phyloP scores from a whole-genome alignment of 2,113 vertebrate species.

The Catharus bicknelli region DNA sequence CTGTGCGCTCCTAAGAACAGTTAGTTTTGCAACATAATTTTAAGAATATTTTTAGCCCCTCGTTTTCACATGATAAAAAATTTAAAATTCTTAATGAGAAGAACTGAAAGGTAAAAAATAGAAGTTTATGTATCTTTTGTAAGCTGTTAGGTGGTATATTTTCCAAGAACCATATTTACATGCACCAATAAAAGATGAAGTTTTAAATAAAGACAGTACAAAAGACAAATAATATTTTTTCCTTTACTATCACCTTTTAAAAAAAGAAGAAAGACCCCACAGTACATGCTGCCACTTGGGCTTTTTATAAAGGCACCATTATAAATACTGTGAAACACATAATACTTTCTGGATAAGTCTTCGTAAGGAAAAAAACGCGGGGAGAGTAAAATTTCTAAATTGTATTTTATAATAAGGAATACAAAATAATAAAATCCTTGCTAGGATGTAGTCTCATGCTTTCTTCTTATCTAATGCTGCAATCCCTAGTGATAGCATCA shows the following conservation, averaged over 20 bases:
- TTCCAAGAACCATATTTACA: background rate
- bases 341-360: background rate
- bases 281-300: background rate
- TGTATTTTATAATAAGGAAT: background rate
- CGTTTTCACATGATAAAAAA: background rate
- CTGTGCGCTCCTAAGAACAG: background rate
- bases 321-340: background rate
- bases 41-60: background rate
- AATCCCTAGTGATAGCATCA: slow-evolving; percentile 5
- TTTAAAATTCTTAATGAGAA: background rate
- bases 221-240: background rate
- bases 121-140: background rate
- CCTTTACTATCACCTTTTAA: background rate
- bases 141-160: background rate
- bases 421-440: background rate
- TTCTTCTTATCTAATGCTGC: slow-evolving; percentile 22
- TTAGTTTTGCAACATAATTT: background rate
- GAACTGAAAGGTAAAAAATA: background rate
- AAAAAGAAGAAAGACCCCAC: background rate
- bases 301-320: background rate
- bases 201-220: background rate
- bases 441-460: background rate
- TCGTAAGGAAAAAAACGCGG: background rate
- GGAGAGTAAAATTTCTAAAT: background rate
- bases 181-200: background rate